Base-by-base conservation (phyloP, 2,113 vertebrate species). In the Geococcyx californianus region DNA sequence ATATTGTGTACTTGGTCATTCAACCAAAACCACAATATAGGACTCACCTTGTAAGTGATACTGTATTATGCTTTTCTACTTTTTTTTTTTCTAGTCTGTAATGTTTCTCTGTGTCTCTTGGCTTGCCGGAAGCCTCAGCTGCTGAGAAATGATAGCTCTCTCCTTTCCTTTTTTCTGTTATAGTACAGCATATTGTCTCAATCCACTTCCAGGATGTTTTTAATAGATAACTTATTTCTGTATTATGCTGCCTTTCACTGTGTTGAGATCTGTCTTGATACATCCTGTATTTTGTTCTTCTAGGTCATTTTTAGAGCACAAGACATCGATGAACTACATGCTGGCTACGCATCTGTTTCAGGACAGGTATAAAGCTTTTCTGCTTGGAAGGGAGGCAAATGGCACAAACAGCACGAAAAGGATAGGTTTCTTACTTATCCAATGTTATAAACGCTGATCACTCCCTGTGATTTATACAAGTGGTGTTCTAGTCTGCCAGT, bases 281-380 rank as follows among this genome's bases (percentile, higher is more conserved):
- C 44, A 19, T 62, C 52, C 42, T 26, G 7, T 55, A 6, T 84
- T 62, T 91, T 86, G 52, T 68, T 80, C 94, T 73, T 94, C 52
- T 86, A 98, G 98, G 54, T 98, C 97, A 54, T 99, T 99, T 98
- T 98, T 99, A 55, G 99, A 99, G 95, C 98, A 99, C 97, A 99
- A 99, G 97, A 99, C 99, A 72, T 98, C 99, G 62, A 98, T 99
- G 99, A 99, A 99, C 96, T 98, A 98, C 95, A 99, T 99, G 99
- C 93, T 99, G 98, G 99, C 99, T 29, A 98, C 98, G 79, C 98
- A 97, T 94, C 98, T 99, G 96, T 99, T 99, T 98, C 98, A 98
- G 96, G 98, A 98, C 98, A 99, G 99, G 99, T 99, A 98, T 97
- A 98, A 94, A 90, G 49, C 67, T 95, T 83, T 85, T 89, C 34